Evolutionary conservation across 2,888 invertebrate species (phyloP).

Genomic region (Diadegma fenestrale): DNA sequence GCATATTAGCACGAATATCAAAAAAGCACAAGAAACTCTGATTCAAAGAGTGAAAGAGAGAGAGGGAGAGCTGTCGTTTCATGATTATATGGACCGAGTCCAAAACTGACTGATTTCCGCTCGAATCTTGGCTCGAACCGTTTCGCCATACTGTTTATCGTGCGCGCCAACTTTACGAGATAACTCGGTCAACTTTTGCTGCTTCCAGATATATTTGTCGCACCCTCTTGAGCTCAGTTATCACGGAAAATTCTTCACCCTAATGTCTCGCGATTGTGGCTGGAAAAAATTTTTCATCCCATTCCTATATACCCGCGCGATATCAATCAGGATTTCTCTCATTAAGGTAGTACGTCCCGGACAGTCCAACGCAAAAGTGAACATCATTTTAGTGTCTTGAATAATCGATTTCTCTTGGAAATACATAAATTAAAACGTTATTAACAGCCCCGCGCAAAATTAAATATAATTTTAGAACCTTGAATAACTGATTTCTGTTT

Average conservation of each 20-base stretch:
- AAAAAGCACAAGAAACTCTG: conserved; percentile 35
- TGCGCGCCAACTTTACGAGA: conserved; percentile 28
- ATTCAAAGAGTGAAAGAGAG: background rate
- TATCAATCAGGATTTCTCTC: conserved; percentile 11
- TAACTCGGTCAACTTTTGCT: conserved; percentile 65
- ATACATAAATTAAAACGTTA: too few relatives aligned
- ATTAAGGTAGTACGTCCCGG: too few relatives aligned
- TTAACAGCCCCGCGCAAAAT: too few relatives aligned
- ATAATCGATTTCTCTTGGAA: too few relatives aligned
- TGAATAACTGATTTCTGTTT: too few relatives aligned
- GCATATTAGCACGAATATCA: conserved; percentile 8
- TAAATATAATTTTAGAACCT: too few relatives aligned
- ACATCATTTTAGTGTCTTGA: too few relatives aligned
- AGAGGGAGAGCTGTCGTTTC: background rate
- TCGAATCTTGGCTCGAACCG: conserved; percentile 70
- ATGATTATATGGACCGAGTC: conserved; percentile 76
- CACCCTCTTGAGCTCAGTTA: conserved; percentile 14
- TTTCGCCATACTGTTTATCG: conserved; percentile 3
- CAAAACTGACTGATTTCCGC: conserved; percentile 79
- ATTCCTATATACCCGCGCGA: conserved; percentile 16
- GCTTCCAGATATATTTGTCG: conserved; percentile 59
- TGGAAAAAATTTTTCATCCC: conserved; percentile 10
- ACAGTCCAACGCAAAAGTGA: too few relatives aligned
- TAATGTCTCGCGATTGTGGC: background rate
- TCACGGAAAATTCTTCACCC: background rate